phyloP scores from a whole-genome alignment of 2,113 vertebrate species.

The Burhinus bistriatus region DNA sequence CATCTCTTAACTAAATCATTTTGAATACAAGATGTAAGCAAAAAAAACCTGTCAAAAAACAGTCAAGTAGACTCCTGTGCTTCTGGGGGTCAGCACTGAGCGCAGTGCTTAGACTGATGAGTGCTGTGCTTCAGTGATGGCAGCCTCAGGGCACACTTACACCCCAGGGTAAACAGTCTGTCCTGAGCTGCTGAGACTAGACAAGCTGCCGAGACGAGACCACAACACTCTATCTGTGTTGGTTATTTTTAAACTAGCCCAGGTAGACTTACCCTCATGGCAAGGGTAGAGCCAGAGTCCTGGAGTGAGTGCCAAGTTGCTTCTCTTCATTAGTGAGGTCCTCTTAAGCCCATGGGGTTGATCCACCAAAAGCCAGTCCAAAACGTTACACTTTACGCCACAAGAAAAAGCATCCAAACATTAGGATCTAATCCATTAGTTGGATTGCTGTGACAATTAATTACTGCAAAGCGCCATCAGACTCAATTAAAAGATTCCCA shows the following conservation, averaged over 20 bases:
- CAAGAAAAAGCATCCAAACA: not conserved
- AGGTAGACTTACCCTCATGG: not conserved
- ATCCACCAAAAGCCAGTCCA: not conserved
- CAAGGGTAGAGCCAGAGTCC: not conserved
- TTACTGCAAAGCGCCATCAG: not conserved
- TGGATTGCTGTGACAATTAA: not conserved
- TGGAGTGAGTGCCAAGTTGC: no score
- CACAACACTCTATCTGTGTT: accelerated
- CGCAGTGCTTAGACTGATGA: not conserved
- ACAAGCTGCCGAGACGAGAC: not conserved
- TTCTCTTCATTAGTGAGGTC: not conserved
- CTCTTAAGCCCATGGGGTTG: not conserved
- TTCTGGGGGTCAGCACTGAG: not conserved
- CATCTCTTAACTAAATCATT: not conserved
- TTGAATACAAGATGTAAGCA: not conserved
- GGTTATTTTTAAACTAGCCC: not conserved
- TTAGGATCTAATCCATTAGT: not conserved
- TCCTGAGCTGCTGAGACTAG: no score
- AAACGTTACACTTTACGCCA: accelerated
- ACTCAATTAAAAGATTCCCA: not conserved
- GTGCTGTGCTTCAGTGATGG: not conserved
- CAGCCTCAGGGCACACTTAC: not conserved
- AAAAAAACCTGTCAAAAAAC: not conserved
- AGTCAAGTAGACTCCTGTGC: not conserved
- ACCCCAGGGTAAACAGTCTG: not conserved